Conservation (phyloP, 2,113 vertebrate genomes). For the Peucedramus taeniatus region DNA sequence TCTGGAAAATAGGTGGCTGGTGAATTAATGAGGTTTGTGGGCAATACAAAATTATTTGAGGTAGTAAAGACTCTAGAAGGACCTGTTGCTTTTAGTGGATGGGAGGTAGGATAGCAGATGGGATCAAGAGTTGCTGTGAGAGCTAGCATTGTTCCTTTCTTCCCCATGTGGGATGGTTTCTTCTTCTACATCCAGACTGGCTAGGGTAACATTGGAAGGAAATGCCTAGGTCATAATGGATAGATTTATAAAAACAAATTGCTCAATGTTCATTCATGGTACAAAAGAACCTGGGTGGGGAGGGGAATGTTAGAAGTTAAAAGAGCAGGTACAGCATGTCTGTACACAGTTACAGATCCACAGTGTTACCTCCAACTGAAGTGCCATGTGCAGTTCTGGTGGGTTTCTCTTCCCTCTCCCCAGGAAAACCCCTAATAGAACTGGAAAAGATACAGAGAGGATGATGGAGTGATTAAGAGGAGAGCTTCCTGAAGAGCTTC, state of each 20-base stretch:
- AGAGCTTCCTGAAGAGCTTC: neutral
- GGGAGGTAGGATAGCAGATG: neutral
- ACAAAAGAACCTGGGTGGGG: neutral
- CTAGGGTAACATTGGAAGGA: neutral
- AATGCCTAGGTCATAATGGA: neutral
- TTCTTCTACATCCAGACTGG: neutral
- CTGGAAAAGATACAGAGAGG: neutral
- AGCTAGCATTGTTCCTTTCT: neutral
- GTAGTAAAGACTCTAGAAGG: neutral
- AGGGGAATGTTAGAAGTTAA: neutral
- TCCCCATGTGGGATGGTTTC: neutral
- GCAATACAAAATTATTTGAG: neutral
- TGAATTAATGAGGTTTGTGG: neutral
- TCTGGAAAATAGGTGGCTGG: neutral
- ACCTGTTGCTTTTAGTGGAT: neutral
- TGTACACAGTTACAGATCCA: fast-evolving
- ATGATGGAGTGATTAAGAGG: neutral
- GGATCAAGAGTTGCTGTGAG: neutral
- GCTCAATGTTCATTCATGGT: neutral
- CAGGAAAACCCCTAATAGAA: neutral
- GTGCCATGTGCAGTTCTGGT: neutral
- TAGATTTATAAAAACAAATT: neutral
- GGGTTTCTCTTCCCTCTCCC: neutral
- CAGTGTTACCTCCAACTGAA: neutral
- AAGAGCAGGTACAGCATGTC: neutral